Base-by-base conservation (phyloP, 2,797 vertebrate genomes). In the Danio tinwini region DNA sequence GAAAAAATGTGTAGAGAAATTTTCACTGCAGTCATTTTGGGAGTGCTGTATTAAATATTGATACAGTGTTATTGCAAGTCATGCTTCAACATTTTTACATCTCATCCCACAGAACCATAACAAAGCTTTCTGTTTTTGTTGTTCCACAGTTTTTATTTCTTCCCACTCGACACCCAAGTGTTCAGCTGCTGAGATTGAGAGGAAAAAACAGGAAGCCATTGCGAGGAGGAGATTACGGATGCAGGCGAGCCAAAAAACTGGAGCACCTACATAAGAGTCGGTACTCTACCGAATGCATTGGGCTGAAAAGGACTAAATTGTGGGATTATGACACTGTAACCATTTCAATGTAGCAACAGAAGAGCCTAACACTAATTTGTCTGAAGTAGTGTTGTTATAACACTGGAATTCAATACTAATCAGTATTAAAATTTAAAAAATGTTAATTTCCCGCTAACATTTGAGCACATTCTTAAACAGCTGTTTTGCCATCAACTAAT, bases 151-250 rank as follows among this genome's bases (percentile, higher is more conserved):
- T 61, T 93, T 92, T 74, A 86, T 92, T 80, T 88, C 93, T 44
- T 93, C 93, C 75, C 91, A 93, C 55, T 91, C 87, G 88, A 90
- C 88, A 0, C 93, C 87, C 70, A 96, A 92, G 78, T 97, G 94
- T 88, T 95, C 95, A 13, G 92, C 93, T 17, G 95, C 95, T 55
- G 96, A 98, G 90, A 98, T 98, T 74, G 96, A 96, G 89, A 94
- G 88, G 74, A 98, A 99, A 88, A 97, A 96, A 71, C 96, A 96
- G 86, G 96, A 96, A 84, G 97, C 97, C 0, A 86, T 98, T 85
- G 93, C 96, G 73, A 92, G 96, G 87, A 96, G 95, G 83, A 93
- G 93, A 63, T 92, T 87, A 74, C 93, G 93, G 78, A 89, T 94
- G 78, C 94, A 93, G 79, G 88, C 91, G 1, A 29, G 77, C 42